Evolutionary conservation across 2,797 vertebrate species (phyloP).

Genomic region (Pangasius djambal): DNA sequence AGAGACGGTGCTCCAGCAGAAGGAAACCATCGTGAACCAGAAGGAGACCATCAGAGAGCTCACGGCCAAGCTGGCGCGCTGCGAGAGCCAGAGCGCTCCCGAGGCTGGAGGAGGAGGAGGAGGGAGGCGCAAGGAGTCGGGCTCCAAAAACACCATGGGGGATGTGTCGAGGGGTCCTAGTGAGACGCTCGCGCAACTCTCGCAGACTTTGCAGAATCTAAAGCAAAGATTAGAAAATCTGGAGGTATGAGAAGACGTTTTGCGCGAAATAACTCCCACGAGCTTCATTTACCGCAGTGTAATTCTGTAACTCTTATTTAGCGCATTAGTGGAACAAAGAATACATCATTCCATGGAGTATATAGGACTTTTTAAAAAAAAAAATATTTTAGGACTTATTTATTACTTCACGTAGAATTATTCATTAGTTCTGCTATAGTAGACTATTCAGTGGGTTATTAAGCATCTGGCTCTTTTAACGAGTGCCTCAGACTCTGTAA

Average conservation of each 20-base stretch:
- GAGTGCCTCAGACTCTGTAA: neutral
- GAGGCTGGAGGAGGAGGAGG: slow-evolving; percentile 76
- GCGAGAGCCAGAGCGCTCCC: slow-evolving; percentile 88
- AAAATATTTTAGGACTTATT: neutral
- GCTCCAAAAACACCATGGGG: slow-evolving; percentile 92
- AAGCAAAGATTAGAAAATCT: slow-evolving; percentile 93
- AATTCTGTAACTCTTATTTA: neutral
- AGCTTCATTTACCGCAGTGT: neutral
- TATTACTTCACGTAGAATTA: neutral
- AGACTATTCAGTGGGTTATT: neutral
- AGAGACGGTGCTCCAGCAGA: slow-evolving; percentile 94
- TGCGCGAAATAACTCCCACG: too few relatives aligned
- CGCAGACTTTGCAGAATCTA: slow-evolving; percentile 93
- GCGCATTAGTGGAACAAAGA: neutral
- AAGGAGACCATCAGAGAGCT: slow-evolving; percentile 95
- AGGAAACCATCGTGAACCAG: slow-evolving; percentile 95
- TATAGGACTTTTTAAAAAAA: neutral
- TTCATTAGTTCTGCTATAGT: neutral
- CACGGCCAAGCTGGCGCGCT: slow-evolving; percentile 91
- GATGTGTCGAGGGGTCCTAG: slow-evolving; percentile 90
- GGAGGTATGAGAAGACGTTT: slow-evolving; percentile 77
- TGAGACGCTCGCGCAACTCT: slow-evolving; percentile 91
- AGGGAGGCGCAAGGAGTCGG: slow-evolving; percentile 79
- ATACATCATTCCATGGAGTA: neutral
- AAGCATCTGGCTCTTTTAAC: neutral